Conservation (phyloP, 2,113 vertebrate species). For the Melanerpes formicivorus region DNA sequence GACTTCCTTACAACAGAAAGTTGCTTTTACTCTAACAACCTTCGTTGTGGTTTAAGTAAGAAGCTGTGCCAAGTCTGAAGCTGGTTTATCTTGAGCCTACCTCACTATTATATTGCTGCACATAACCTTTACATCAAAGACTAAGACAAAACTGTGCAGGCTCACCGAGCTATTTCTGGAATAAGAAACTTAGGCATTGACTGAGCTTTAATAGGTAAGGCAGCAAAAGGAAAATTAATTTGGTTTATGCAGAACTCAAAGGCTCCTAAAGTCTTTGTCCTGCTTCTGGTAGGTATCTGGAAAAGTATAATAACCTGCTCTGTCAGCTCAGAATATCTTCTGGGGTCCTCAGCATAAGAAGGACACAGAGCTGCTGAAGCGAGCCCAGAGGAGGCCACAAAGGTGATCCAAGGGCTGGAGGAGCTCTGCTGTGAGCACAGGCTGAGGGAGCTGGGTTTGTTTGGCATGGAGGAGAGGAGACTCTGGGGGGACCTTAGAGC, state of each 20-base stretch:
- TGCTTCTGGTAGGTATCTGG: not conserved
- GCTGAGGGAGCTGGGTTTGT: too few species aligned
- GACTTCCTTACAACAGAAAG: not conserved
- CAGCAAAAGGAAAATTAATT: not conserved
- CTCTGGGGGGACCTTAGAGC: too few species aligned
- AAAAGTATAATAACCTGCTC: not conserved
- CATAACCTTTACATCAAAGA: not conserved
- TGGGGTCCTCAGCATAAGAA: not conserved
- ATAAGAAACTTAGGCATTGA: not conserved
- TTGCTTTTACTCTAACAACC: not conserved
- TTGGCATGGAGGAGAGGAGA: too few species aligned
- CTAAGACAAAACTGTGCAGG: not conserved
- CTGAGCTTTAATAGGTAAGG: rapidly evolving
- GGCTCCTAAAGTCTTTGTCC: not conserved
- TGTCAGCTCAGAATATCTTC: not conserved
- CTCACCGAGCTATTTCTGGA: not conserved
- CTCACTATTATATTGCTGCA: not conserved
- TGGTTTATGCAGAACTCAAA: not conserved
- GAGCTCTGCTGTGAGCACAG: too few species aligned
- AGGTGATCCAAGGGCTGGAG: too few species aligned
- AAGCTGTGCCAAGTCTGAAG: not conserved
- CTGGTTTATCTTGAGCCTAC: not conserved
- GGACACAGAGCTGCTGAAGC: too few species aligned
- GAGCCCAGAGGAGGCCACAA: too few species aligned
- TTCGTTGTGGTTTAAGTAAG: not conserved